These are phyloP conservation scores for Gallirallus australis DNA, from an alignment of 2,797 vertebrate genomes.

Conservation along the genomic window DNA sequence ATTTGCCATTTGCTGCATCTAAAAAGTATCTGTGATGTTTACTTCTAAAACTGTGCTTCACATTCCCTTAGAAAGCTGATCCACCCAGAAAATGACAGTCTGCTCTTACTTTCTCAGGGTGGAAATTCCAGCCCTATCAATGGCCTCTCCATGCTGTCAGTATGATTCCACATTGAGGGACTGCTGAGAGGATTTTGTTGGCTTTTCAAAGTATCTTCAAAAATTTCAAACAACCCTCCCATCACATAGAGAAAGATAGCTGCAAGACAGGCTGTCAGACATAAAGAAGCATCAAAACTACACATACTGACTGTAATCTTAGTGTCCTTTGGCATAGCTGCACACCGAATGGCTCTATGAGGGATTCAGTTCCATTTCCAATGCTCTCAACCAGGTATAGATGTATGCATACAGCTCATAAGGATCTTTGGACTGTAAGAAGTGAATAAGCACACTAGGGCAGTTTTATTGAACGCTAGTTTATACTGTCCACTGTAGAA, in stretches of 20 bases:
- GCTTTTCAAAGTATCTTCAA: background rate
- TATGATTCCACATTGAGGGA: background rate
- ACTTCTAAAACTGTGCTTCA: background rate
- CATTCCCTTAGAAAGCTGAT: background rate
- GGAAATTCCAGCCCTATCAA: background rate
- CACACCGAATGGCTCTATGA: background rate
- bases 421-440: background rate
- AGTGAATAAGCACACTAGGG: background rate
- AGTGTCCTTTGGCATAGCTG: background rate
- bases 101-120: background rate
- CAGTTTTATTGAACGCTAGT: background rate
- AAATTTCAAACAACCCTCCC: background rate
- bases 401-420: background rate
- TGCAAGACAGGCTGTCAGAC: background rate
- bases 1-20: background rate
- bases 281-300: background rate
- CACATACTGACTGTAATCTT: background rate
- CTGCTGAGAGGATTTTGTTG: background rate
- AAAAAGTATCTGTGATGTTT: background rate
- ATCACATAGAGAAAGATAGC: background rate
- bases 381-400: background rate
- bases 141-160: background rate
- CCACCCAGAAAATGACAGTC: background rate
- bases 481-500: background rate
- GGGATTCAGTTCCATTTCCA: constrained; percentile 7